Percentiles rank a stretch among this genome's conserved stretches.
Evolutionary conservation across 2,113 vertebrate genomes (phyloP).

Genomic region (Verasper variegatus): DNA sequence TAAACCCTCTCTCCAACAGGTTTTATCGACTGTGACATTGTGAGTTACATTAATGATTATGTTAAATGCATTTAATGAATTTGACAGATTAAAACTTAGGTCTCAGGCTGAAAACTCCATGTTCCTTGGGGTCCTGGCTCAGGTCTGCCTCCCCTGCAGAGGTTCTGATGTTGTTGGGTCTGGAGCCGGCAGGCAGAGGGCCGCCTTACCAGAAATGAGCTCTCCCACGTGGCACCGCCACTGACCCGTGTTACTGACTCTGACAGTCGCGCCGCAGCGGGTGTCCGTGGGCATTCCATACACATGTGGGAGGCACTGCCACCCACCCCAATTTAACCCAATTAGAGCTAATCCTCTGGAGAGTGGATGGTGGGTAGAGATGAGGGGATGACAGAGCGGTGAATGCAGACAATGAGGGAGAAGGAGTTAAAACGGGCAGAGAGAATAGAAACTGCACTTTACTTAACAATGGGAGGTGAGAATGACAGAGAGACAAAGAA

Average conservation of each 20-base stretch:
- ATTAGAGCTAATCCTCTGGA: conserved; percentile 81
- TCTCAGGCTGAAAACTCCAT: conserved; percentile 42
- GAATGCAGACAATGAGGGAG: conserved; percentile 27
- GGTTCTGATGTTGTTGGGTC: conserved; percentile 72
- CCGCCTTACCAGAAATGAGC: conserved; percentile 70
- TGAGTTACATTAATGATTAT: conserved; percentile 25
- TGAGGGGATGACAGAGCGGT: conserved; percentile 45
- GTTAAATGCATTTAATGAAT: conserved; percentile 43
- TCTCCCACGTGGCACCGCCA: conserved; percentile 79
- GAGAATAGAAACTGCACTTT: conserved; percentile 26
- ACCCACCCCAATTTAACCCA: conserved; percentile 84
- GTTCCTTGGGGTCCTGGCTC: conserved; percentile 65
- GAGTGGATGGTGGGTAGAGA: conserved; percentile 52
- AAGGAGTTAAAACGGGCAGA: conserved; percentile 51
- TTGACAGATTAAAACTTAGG: conserved; percentile 29
- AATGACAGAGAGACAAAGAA: conserved; percentile 20
- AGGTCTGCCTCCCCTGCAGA: conserved; percentile 59
- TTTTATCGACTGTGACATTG: conserved; percentile 8
- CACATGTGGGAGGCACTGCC: conserved; percentile 81
- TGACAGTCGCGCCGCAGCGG: conserved; percentile 80
- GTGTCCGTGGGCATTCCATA: conserved; percentile 79
- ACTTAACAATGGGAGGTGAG: not conserved
- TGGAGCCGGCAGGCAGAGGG: conserved; percentile 57
- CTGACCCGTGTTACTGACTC: conserved; percentile 84
- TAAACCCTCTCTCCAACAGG: not conserved